phyloP scores from a whole-genome alignment of 2,113 vertebrate genomes.

The Elaphurus davidianus region DNA sequence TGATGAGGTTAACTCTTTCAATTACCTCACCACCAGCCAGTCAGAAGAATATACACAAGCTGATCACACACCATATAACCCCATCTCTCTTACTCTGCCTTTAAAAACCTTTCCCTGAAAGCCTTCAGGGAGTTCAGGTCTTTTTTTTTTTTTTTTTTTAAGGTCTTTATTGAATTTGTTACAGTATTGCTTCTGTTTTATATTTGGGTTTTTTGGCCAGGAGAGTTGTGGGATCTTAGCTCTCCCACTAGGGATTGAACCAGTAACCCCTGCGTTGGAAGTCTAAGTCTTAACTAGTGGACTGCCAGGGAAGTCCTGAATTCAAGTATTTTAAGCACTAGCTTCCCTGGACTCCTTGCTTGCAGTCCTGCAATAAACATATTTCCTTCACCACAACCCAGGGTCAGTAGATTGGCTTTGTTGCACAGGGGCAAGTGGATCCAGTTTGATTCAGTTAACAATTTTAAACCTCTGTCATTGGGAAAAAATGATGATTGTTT shows the following conservation, averaged over 20 bases:
- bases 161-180: not conserved
- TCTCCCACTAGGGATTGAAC: not conserved
- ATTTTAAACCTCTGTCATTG: not conserved
- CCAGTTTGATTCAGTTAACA: not conserved
- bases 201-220: not conserved
- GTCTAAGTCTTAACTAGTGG: not conserved
- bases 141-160: not conserved
- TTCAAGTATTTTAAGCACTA: not conserved
- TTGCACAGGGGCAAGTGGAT: not conserved
- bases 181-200: not conserved
- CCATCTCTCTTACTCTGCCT: rapidly evolving
- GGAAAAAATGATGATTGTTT: not conserved
- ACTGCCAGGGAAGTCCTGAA: not conserved
- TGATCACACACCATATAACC: not conserved
- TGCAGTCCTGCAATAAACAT: not conserved
- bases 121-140: not conserved
- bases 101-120: not conserved
- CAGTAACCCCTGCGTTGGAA: not conserved
- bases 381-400: not conserved
- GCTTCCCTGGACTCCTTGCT: not conserved
- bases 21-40: not conserved
- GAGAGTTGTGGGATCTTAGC: not conserved
- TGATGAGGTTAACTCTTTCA: not conserved
- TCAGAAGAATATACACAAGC: not conserved
- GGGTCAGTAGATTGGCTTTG: not conserved